Percentiles rank a stretch among this genome's conserved stretches.
Evolutionary conservation across 2,113 vertebrate genomes (phyloP).

Genomic region (Sphaerodactylus townsendi): DNA sequence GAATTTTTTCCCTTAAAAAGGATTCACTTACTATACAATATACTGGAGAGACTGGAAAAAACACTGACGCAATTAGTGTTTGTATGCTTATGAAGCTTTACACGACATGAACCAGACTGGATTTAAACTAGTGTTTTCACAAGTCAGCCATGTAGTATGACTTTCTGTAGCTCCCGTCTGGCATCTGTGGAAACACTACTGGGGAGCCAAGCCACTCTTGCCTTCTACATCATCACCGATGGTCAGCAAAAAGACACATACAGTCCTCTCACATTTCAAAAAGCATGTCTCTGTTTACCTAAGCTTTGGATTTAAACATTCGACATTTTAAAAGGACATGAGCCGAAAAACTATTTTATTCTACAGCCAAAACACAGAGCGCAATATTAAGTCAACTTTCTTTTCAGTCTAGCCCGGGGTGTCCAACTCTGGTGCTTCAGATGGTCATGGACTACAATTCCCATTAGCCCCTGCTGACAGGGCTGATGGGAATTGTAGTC

Average conservation of each 20-base stretch:
- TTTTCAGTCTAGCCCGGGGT: neutral
- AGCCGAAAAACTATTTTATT: conserved; percentile 54
- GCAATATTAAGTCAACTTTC: conserved; percentile 29
- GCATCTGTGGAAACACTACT: too few species aligned
- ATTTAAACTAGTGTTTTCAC: too few species aligned
- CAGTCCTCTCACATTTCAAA: neutral
- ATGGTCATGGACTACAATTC: too few species aligned
- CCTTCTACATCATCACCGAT: conserved; percentile 21
- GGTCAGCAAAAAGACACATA: conserved; percentile 18
- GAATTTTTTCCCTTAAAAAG: neutral
- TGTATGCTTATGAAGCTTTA: neutral
- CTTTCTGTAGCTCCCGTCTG: too few species aligned
- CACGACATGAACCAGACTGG: too few species aligned
- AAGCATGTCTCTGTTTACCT: conserved; percentile 7
- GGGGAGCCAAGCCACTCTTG: neutral
- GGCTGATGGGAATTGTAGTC: too few species aligned
- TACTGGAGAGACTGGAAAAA: neutral
- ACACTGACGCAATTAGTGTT: conserved; percentile 41
- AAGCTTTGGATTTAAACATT: conserved; percentile 30
- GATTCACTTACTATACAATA: neutral
- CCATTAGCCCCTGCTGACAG: too few species aligned
- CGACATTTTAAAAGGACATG: conserved; percentile 52
- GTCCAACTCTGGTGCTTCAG: too few species aligned
- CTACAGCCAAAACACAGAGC: conserved; percentile 48
- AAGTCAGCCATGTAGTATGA: too few species aligned